A percentile compares a stretch with the other conserved stretches of the same genome.
These are phyloP conservation scores for Sarotherodon lohbergeri DNA, from an alignment of 2,113 vertebrate genomes.

Conservation along the genomic window DNA sequence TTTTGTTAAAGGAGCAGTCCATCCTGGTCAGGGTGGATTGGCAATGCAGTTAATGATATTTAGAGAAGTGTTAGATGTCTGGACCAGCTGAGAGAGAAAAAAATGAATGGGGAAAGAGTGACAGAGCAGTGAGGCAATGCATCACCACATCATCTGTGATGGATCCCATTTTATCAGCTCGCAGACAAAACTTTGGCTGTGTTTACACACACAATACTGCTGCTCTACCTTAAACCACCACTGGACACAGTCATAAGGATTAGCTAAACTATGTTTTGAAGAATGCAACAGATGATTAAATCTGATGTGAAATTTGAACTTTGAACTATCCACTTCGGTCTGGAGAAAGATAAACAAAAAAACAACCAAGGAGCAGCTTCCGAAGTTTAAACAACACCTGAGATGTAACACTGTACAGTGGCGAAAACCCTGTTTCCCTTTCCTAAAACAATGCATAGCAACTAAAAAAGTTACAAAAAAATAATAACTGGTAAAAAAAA, in stretches of 20 bases:
- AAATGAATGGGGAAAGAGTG: neutral
- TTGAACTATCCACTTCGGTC: neutral
- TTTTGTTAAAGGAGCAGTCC: slow-evolving; percentile 18
- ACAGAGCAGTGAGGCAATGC: neutral
- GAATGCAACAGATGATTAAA: neutral
- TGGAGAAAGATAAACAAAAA: neutral
- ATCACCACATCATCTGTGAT: neutral
- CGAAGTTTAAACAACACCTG: neutral
- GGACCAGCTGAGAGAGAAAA: neutral
- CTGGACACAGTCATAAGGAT: neutral
- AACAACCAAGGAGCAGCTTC: neutral
- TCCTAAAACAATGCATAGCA: neutral
- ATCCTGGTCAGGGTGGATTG: neutral
- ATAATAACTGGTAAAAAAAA: neutral
- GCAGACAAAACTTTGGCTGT: neutral
- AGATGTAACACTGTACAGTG: neutral
- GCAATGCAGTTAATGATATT: neutral
- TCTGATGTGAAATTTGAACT: neutral
- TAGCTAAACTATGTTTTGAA: neutral
- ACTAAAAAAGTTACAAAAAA: neutral
- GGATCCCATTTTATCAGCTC: neutral
- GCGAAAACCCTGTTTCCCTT: neutral
- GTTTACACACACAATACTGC: neutral
- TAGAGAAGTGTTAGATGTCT: neutral
- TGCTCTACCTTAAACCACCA: neutral